Percentiles rank a stretch among this genome's conserved stretches.
These are phyloP conservation scores for Scaptomyza reducta DNA, from an alignment of 2,888 invertebrate genomes.

Conservation along the genomic window DNA sequence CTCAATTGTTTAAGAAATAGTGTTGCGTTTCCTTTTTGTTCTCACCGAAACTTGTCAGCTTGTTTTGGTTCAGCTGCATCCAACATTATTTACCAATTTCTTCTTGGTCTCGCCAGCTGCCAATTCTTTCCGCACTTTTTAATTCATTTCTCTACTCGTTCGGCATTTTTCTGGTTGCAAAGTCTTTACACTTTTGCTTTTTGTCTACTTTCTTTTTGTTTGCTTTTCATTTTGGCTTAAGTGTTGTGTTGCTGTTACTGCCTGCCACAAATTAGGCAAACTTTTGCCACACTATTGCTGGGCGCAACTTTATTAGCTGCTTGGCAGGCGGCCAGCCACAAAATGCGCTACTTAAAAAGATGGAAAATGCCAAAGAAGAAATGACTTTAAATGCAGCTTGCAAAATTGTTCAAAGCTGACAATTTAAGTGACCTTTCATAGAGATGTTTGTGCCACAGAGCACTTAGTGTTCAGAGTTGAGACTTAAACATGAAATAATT, in stretches of 20 bases:
- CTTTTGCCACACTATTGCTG: slow-evolving; percentile 42
- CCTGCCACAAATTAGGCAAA: slow-evolving; percentile 64
- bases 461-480: background rate
- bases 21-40: background rate
- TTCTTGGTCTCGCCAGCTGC: slow-evolving; percentile 12
- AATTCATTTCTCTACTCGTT: slow-evolving; percentile 12
- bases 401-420: slow-evolving; percentile 16
- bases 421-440: slow-evolving; percentile 51
- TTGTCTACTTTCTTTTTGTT: slow-evolving; percentile 18
- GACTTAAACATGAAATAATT: slow-evolving; percentile 39
- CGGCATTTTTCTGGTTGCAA: slow-evolving; percentile 26
- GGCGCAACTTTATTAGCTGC: slow-evolving; percentile 61
- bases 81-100: slow-evolving; percentile 24
- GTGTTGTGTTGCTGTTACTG: slow-evolving; percentile 11
- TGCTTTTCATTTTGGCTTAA: slow-evolving; percentile 14
- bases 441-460: background rate
- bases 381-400: slow-evolving; percentile 18
- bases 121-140: slow-evolving; percentile 19
- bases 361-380: background rate
- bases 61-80: background rate
- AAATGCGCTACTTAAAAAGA: slow-evolving; percentile 29
- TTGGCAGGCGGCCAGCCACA: slow-evolving; percentile 63
- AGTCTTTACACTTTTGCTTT: slow-evolving; percentile 47
- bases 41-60: background rate
- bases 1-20: background rate